Base-by-base conservation (phyloP, 23 tunicate species). In the Phallusia fumigata region DNA sequence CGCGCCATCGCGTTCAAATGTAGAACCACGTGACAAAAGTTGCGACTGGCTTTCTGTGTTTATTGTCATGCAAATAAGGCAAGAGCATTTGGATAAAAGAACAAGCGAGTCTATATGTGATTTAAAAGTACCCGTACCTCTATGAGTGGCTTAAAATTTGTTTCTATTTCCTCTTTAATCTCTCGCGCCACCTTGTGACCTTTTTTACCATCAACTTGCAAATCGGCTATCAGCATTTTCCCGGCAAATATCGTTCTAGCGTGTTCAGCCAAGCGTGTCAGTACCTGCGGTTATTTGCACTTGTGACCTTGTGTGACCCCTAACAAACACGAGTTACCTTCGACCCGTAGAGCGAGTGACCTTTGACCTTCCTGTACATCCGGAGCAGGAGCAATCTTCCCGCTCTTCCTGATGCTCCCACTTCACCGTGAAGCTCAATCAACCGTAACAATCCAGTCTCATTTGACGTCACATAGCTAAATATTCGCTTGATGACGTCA, bases 1-100 rank as follows among this genome's bases (percentile, higher is more conserved):
- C 78, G 80, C 35, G 97, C 89, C 44, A 88, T 30, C 81, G 76
- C 89, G 78, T 93, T 93, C 84, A 93, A 21, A 49, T 86, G 65
- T 0, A 88, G 0, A 33, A 93, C 84, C 34, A 88, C 80, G 73
- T 85, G 92, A 77, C 90, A 18, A 18, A 93, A 8, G 35, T 81
- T 88, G 10, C 81, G 80, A 6, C 88, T 33, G 34, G 64, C 50
- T 13, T 58, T 45, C 92, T 93, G 80, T 15, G n/a, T n/a, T n/a
- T n/a, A n/a, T n/a, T n/a, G n/a, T n/a, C n/a, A n/a, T n/a, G n/a
- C n/a, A n/a, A n/a, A n/a, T n/a, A n/a, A n/a, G n/a, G n/a, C n/a
- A n/a, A n/a, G n/a, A n/a, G n/a, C n/a, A n/a, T n/a, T n/a, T n/a
- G n/a, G n/a, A n/a, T n/a, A n/a, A n/a, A n/a, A 51, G 15, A 15